A percentile compares a stretch with the other conserved stretches of the same genome.
Conservation (phyloP, 2,113 vertebrate species). For the Columba janthina region DNA sequence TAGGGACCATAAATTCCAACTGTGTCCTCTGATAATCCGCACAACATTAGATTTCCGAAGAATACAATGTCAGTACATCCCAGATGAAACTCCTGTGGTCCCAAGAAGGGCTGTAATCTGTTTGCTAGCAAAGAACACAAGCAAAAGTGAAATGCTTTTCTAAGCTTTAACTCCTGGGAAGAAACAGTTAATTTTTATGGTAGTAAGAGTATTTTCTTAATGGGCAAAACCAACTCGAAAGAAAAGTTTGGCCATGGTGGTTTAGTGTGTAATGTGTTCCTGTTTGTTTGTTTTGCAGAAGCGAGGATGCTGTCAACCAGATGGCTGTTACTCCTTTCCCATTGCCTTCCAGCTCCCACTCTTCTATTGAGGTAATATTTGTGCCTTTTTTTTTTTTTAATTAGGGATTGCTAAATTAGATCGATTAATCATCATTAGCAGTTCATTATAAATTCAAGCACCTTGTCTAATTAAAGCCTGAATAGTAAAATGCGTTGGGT, state of each 20-base stretch:
- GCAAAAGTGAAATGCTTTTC: background rate
- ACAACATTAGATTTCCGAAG: background rate
- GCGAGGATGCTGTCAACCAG: slow-evolving; percentile 88
- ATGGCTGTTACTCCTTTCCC: slow-evolving; percentile 90
- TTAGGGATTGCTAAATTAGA: background rate
- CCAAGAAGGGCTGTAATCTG: background rate
- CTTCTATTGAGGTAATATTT: slow-evolving; percentile 79
- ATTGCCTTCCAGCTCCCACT: slow-evolving; percentile 72
- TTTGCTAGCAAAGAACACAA: background rate
- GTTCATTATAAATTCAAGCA: background rate
- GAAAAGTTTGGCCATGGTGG: background rate
- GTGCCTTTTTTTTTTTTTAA: background rate
- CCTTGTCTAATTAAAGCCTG: slow-evolving; percentile 15
- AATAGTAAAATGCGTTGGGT: background rate
- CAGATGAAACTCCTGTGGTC: background rate
- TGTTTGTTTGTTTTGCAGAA: slow-evolving; percentile 69
- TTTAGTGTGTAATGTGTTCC: background rate
- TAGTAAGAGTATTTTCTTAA: background rate
- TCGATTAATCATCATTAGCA: slow-evolving; percentile 20
- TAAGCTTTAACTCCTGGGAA: background rate
- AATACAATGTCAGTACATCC: background rate
- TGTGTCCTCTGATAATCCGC: background rate
- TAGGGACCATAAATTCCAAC: background rate
- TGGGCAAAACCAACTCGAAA: background rate
- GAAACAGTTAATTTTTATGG: background rate